Evolutionary conservation across 2,113 vertebrate genomes (phyloP).

Genomic region (Hyla sarda): DNA sequence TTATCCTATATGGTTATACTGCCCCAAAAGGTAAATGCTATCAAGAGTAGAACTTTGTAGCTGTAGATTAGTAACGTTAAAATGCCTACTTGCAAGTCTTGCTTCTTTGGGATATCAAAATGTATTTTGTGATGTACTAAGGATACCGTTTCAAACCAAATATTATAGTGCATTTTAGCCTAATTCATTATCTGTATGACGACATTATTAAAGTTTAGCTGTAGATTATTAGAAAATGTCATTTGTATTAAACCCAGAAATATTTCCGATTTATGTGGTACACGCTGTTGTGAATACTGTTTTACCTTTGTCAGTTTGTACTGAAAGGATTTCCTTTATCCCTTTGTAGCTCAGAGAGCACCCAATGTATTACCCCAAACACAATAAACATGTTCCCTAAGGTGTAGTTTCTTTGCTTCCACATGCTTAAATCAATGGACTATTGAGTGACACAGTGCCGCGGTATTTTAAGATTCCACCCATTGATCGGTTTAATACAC

Average conservation of each 20-base stretch:
- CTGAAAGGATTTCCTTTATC: slow-evolving; percentile 90
- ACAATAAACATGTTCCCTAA: slow-evolving; percentile 88
- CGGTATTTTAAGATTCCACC: background rate
- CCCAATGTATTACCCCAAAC: slow-evolving; percentile 90
- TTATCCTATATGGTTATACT: slow-evolving; percentile 85
- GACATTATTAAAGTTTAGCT: slow-evolving; percentile 86
- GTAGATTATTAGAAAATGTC: slow-evolving; percentile 92
- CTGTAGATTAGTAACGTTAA: slow-evolving; percentile 95
- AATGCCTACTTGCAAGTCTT: slow-evolving; percentile 95
- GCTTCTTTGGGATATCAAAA: slow-evolving; percentile 97
- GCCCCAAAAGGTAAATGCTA: slow-evolving; percentile 84
- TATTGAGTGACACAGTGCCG: background rate
- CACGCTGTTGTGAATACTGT: slow-evolving; percentile 93
- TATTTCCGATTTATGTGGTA: slow-evolving; percentile 92
- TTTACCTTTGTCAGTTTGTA: slow-evolving; percentile 94
- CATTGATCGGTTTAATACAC: background rate
- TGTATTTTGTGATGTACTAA: slow-evolving; percentile 97
- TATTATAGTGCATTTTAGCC: slow-evolving; percentile 97
- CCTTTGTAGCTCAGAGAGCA: slow-evolving; percentile 94
- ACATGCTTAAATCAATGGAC: slow-evolving; percentile 63
- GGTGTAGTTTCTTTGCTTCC: slow-evolving; percentile 82
- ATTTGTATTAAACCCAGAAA: slow-evolving; percentile 91
- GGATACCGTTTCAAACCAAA: slow-evolving; percentile 95
- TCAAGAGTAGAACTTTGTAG: slow-evolving; percentile 90
- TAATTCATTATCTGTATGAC: slow-evolving; percentile 95